Evolutionary conservation across 2,113 vertebrate species (phyloP), one percentile per base, ranked within the genome.

Genomic region (Silurus meridionalis): DNA sequence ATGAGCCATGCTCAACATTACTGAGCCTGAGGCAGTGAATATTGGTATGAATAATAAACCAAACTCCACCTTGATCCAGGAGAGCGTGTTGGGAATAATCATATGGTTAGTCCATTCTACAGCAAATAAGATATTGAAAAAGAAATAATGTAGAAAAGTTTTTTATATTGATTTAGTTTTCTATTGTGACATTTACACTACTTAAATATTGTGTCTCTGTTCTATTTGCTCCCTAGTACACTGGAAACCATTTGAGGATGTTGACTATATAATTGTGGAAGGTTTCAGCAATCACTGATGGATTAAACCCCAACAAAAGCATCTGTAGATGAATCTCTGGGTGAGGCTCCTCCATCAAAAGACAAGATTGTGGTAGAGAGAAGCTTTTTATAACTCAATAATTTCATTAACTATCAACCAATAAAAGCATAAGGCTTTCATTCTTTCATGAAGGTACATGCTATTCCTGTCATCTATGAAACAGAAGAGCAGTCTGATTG

Each of bases 401-500:
- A 87, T 82, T 84, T 61, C 15, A 84, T 82, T 67, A 61, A 25
- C 74, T 28, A 37, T 21, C 46, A 77, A 50, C 37, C 6, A 69
- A 69, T 63, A 11, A 80, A 81, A 61, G 23, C 53, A 19, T 79
- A 52, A 87, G 82, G 25, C 55, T 78, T 13, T 53, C 77, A 87
- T 46, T 10, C 14, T 78, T 81, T 85, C 61, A 87, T 87, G 37
- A 89, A 82, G 48, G 84, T 53, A 82, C 11, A 84, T 69, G 19
- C 69, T 60, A 75, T 82, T 82, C 80, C 69, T 69, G 85, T 77
- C 78, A 55, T 82, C 50, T 53, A 57, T 23, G 74, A 58, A 28
- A 86, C 72, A 64, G 64, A 52, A 69, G 23, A 72, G 25, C 67
- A 81, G 28, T 60, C 85, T 84, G 87, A 89, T 89, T 64, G 19